Evolutionary conservation across 2,797 vertebrate genomes (phyloP), one percentile per base, ranked within the genome.

Genomic region (Vireo griseus): DNA sequence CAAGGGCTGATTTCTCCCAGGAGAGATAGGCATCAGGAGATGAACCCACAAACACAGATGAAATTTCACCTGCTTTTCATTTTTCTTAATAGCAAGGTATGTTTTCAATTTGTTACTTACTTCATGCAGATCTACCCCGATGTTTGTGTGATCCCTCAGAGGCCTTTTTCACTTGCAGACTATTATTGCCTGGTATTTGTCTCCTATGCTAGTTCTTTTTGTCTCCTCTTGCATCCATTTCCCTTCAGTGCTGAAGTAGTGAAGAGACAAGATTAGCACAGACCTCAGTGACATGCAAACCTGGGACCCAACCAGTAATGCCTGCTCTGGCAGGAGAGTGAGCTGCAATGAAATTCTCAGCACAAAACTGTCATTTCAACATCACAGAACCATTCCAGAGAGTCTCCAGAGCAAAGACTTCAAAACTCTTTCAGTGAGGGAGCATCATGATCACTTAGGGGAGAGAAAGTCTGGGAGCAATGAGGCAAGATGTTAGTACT

Each of bases 81-180:
- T 89, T 85, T 62, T 21, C 50, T 78, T 93, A 89, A 92, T 92
- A 77, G 25, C 29, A 58, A 93, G 63, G 29, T 79, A n/a, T 69
- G 54, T 48, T 94, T 90, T 61, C 7, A 22, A 51, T 50, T 52
- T 80, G 74, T 44, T 88, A 44, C 4, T 75, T 62, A 73, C 24
- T 47, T 40, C n/a, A 16, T 37, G 52, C 20, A 58, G 39, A 44
- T 44, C 31, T 67, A 47, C 20, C 52, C 31, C 25, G 20, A 14
- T 13, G 11, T 74, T 22, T 13, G 7, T 71, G 45, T 54, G 57
- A 68, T 37, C 29, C 57, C 78, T 93, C 11, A 10, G 65, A 87
- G 33, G 42, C 21, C 10, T 29, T 33, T 52, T 90, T 87, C 17
- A 33, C 29, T 91, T 73, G 63, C 35, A 85, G 79, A 50, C 21